Conservation (phyloP, 2,888 invertebrate genomes). For the Agelastica alni region DNA sequence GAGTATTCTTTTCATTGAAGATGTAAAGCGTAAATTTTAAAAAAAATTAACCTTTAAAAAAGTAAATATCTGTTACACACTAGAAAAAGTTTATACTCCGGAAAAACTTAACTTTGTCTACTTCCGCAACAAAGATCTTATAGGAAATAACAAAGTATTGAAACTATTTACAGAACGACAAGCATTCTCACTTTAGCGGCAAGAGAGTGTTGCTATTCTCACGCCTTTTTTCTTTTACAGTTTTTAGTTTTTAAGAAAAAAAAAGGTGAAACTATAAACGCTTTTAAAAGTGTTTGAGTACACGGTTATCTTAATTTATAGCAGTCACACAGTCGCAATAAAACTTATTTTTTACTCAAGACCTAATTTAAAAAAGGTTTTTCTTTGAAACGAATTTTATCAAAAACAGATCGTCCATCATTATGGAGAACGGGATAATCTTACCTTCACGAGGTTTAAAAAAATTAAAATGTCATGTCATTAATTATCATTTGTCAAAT, state of each 20-base stretch:
- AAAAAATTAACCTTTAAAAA: too few relatives aligned
- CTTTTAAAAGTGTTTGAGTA: neutral
- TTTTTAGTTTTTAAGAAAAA: constrained; percentile 18
- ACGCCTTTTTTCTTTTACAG: constrained; percentile 40
- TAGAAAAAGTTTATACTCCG: constrained; percentile 9
- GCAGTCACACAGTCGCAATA: too few relatives aligned
- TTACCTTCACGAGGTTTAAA: too few relatives aligned
- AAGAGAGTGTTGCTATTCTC: constrained; percentile 44
- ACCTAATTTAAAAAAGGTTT: too few relatives aligned
- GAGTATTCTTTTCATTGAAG: too few relatives aligned
- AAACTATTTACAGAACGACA: constrained; percentile 48
- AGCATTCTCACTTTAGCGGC: constrained; percentile 49
- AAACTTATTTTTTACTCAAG: too few relatives aligned
- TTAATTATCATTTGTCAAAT: too few relatives aligned
- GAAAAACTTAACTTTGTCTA: constrained; percentile 16
- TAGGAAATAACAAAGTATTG: constrained; percentile 46
- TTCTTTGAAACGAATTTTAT: too few relatives aligned
- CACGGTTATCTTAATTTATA: neutral
- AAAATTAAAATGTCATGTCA: too few relatives aligned
- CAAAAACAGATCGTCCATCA: too few relatives aligned
- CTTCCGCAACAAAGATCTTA: constrained; percentile 36
- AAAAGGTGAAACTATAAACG: constrained; percentile 12
- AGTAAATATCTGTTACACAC: constrained; percentile 2
- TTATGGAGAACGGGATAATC: too few relatives aligned
- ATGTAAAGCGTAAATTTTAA: too few relatives aligned